Percentiles rank a stretch among this genome's conserved stretches.
Conservation (phyloP, 2,797 vertebrate species). For the Pangasius mekongensis region DNA sequence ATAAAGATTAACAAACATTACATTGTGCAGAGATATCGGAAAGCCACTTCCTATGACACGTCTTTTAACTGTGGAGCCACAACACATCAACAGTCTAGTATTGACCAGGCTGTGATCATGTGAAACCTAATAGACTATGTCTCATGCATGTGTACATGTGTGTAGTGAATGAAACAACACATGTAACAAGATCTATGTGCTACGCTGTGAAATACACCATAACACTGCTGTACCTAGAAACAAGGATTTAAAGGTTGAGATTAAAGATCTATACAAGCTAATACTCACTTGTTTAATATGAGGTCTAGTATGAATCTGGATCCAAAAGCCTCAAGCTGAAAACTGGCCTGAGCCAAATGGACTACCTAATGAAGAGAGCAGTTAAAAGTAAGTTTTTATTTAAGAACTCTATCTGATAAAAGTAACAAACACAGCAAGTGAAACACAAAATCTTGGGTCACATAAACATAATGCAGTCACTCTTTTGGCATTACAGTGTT, state of each 20-base stretch:
- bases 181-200: neutral
- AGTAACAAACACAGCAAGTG: neutral
- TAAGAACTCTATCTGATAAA: neutral
- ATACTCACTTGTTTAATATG: slow-evolving; percentile 93
- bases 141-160: slow-evolving; percentile 3
- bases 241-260: neutral
- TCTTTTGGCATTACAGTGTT: slow-evolving; percentile 13
- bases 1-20: neutral
- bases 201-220: neutral
- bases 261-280: neutral
- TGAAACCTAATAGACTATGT: neutral
- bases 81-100: slow-evolving; percentile 32
- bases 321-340: slow-evolving; percentile 95
- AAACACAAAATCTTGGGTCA: neutral
- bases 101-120: slow-evolving; percentile 12
- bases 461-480: slow-evolving; percentile 8
- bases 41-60: neutral
- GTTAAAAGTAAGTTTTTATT: neutral
- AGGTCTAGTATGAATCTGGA: slow-evolving; percentile 94
- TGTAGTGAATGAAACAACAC: neutral
- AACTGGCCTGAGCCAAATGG: slow-evolving; percentile 93
- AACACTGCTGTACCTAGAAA: too few species aligned
- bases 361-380: slow-evolving; percentile 78
- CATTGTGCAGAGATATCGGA: neutral
- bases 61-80: slow-evolving; percentile 13